phyloP scores from a whole-genome alignment of 2,888 invertebrate genomes.

The Pseudolycoriella hygida region DNA sequence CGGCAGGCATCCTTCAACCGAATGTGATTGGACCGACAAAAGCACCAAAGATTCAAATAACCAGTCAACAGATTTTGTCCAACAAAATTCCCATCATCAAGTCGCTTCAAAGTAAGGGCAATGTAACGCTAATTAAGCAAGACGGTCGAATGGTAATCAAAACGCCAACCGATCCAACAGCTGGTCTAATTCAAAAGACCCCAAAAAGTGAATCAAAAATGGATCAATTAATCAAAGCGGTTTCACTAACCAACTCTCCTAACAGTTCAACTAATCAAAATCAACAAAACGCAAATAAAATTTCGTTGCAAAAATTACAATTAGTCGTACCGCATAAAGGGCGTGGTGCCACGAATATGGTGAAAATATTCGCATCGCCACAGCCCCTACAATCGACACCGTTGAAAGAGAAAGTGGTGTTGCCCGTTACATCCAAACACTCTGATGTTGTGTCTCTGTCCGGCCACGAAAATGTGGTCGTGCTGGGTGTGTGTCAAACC shows the following conservation, averaged over 20 bases:
- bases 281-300: not conserved
- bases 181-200: too few relatives aligned
- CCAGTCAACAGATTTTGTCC: too few relatives aligned
- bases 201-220: not conserved
- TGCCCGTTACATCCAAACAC: too few relatives aligned
- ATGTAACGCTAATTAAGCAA: not conserved
- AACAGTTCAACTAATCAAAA: not conserved
- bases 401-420: too few relatives aligned
- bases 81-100: not conserved
- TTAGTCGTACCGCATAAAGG: not conserved
- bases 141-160: not conserved
- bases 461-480: too few relatives aligned
- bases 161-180: not conserved
- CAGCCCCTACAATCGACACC: too few relatives aligned
- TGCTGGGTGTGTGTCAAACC: too few relatives aligned
- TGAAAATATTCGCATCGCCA: too few relatives aligned
- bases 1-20: not conserved
- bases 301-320: not conserved
- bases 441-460: too few relatives aligned
- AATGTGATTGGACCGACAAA: not conserved
- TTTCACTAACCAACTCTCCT: not conserved
- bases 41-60: not conserved
- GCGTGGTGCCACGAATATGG: not conserved
- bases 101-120: conserved; percentile 1
- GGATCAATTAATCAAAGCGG: too few relatives aligned